Percentiles rank a stretch among this genome's conserved stretches.
These are phyloP conservation scores for Jaculus jaculus DNA, from an alignment of 2,113 vertebrate species.

Conservation along the genomic window DNA sequence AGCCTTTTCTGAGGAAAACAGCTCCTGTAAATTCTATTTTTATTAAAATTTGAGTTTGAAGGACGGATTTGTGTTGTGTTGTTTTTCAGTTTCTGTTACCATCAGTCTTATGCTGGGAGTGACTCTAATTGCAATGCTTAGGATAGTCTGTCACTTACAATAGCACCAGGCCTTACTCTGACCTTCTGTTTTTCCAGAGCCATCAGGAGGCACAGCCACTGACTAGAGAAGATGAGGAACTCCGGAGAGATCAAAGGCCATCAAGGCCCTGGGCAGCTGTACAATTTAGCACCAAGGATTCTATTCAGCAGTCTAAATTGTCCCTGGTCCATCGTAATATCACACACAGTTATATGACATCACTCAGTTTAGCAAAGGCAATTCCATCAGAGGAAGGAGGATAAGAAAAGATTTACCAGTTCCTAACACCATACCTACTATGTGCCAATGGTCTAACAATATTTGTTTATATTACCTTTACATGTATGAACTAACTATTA, in stretches of 20 bases:
- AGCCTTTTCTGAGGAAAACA: conserved; percentile 32
- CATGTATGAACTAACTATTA: neutral
- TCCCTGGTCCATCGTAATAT: neutral
- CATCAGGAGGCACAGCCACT: neutral
- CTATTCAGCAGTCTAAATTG: conserved; percentile 48
- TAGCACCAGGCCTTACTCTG: neutral
- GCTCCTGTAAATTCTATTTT: conserved; percentile 58
- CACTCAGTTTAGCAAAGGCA: neutral
- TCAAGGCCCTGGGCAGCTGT: neutral
- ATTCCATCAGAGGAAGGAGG: neutral
- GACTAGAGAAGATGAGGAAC: conserved; percentile 47
- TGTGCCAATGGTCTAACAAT: neutral
- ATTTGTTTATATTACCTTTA: neutral
- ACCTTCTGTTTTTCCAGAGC: conserved; percentile 47
- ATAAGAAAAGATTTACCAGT: neutral
- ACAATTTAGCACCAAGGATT: conserved; percentile 19
- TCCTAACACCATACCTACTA: neutral
- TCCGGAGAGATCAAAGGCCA: conserved; percentile 36
- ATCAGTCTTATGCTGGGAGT: conserved; percentile 59
- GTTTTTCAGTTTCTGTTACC: conserved; percentile 71
- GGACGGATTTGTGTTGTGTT: conserved; percentile 48
- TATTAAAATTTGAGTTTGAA: conserved; percentile 56
- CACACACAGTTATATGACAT: neutral
- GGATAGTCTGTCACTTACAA: conserved; percentile 2
- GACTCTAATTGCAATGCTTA: conserved; percentile 56